A percentile compares a stretch with the other conserved stretches of the same genome.
Conservation (phyloP, 2,888 invertebrate genomes). For the Phalangium opilio region DNA sequence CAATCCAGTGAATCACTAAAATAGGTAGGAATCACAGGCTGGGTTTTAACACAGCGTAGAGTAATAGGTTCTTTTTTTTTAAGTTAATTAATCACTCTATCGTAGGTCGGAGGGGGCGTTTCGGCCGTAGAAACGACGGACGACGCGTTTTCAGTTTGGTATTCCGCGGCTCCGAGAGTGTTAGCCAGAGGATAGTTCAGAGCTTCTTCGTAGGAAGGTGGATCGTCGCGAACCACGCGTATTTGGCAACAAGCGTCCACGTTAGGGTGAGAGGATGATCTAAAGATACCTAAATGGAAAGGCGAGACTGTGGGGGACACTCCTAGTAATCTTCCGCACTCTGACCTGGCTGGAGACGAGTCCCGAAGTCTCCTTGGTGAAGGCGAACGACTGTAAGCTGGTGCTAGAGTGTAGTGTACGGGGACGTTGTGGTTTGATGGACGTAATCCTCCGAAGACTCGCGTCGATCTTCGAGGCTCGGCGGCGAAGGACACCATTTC, state of each 20-base stretch:
- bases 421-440: neutral
- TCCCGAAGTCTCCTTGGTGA: neutral
- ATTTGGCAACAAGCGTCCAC: neutral
- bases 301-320: neutral
- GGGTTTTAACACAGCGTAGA: too few species aligned
- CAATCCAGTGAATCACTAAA: too few species aligned
- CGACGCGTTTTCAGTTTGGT: neutral
- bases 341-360: neutral
- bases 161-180: too few species aligned
- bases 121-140: neutral
- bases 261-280: neutral
- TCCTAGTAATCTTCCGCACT: neutral
- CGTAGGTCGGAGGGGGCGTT: conserved; percentile 1
- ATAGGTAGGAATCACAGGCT: too few species aligned
- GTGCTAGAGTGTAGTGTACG: neutral
- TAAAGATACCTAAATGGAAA: neutral
- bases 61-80: too few species aligned
- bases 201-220: conserved; percentile 6
- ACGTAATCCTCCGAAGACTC: neutral
- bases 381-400: neutral
- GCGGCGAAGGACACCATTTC: too few species aligned
- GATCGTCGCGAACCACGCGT: conserved; percentile 1
- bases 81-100: too few species aligned
- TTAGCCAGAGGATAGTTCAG: neutral
- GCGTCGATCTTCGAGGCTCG: neutral